Evolutionary conservation across 2,888 invertebrate genomes (phyloP).

Genomic region (Synanthedon formicaeformis): DNA sequence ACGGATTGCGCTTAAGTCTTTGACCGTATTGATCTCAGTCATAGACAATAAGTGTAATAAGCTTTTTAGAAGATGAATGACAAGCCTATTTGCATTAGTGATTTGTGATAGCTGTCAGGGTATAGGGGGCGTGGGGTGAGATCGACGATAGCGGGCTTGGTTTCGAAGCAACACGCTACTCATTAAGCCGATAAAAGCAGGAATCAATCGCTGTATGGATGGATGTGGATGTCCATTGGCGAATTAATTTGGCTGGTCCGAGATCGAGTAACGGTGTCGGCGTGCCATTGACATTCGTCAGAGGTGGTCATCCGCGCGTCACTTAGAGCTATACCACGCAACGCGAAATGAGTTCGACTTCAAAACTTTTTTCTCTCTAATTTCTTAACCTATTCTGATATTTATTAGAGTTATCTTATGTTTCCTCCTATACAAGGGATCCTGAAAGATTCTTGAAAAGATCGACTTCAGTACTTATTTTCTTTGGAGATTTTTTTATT

Average conservation of each 20-base stretch:
- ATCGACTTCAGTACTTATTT: too few relatives aligned
- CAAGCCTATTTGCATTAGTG: conserved; percentile 23
- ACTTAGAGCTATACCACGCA: background rate
- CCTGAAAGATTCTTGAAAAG: too few relatives aligned
- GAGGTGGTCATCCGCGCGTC: conserved; percentile 24
- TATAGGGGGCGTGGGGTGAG: conserved; percentile 34
- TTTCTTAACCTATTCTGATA: too few relatives aligned
- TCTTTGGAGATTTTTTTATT: too few relatives aligned
- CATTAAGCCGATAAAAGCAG: conserved; percentile 55
- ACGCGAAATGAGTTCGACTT: too few relatives aligned
- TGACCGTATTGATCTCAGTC: conserved; percentile 39
- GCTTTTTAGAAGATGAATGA: conserved; percentile 25
- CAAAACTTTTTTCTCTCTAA: too few relatives aligned
- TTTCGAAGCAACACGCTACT: conserved; percentile 47
- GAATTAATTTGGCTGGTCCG: conserved; percentile 65
- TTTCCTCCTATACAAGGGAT: too few relatives aligned
- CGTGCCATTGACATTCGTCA: conserved; percentile 68
- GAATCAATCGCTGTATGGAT: conserved; percentile 54
- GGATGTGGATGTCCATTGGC: conserved; percentile 57
- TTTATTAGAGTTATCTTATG: too few relatives aligned
- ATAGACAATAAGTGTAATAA: conserved; percentile 36
- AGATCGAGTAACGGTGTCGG: conserved; percentile 64
- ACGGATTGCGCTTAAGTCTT: conserved; percentile 39
- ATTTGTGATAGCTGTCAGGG: conserved; percentile 18
- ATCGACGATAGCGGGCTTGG: conserved; percentile 47